Evolutionary conservation across 2,888 invertebrate species (phyloP).

Genomic region (Orchestes rusci): DNA sequence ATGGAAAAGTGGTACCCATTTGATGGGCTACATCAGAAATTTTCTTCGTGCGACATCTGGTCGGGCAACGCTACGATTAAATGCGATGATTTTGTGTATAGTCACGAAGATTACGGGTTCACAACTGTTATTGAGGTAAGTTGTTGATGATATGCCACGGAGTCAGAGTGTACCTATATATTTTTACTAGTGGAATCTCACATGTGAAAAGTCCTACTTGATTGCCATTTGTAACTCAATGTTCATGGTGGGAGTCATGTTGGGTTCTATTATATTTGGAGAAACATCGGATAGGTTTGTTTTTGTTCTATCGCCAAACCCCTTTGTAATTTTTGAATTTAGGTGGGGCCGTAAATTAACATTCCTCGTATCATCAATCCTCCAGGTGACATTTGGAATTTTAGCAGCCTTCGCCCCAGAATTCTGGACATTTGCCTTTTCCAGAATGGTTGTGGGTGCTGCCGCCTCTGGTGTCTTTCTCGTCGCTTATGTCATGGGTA

Average conservation of each 20-base stretch:
- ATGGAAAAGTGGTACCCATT: constrained; percentile 50
- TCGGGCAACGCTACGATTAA: constrained; percentile 41
- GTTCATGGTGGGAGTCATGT: constrained; percentile 64
- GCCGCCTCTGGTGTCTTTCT: constrained; percentile 22
- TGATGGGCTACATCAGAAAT: constrained; percentile 42
- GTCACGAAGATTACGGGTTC: constrained; percentile 50
- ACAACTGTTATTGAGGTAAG: constrained; percentile 59
- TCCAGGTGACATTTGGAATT: constrained; percentile 20
- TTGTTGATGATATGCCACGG: background rate
- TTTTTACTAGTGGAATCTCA: constrained; percentile 58
- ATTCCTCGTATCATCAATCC: constrained; percentile 17
- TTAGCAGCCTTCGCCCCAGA: constrained; percentile 22
- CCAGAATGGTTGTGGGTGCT: constrained; percentile 20
- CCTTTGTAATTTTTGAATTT: no score
- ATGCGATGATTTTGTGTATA: constrained; percentile 55
- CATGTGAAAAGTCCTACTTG: constrained; percentile 56
- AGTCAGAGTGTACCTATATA: no score
- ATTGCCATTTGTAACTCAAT: constrained; percentile 57
- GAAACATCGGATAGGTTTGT: constrained; percentile 55
- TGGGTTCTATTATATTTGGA: constrained; percentile 64
- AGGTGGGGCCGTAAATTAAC: constrained; percentile 24
- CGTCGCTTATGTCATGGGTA: constrained; percentile 24
- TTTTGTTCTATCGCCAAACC: background rate
- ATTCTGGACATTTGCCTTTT: constrained; percentile 24
- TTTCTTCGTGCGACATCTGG: constrained; percentile 49